Base-by-base conservation (phyloP, 2,113 vertebrate species). In the Alosa alosa region DNA sequence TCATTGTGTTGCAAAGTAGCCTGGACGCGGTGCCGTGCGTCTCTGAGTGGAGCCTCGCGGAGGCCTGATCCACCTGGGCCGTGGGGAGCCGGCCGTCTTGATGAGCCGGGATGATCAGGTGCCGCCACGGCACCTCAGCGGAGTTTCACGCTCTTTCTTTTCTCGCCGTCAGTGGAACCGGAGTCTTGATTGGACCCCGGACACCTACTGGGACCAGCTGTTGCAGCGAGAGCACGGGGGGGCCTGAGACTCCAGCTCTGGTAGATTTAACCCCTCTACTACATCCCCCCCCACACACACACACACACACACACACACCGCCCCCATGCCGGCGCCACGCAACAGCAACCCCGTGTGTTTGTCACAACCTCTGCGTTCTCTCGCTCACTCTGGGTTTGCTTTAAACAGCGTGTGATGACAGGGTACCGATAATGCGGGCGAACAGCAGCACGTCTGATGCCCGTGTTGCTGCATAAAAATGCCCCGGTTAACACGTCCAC, bases 91-190 rank as follows among this genome's bases (percentile, higher is more conserved):
- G 0, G 83, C 85, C 86, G 89, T 88, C 89, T 91, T 92, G 92
- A 93, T 93, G 92, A 93, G 92, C 89, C 86, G 10, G 91, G 92
- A 94, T 92, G 92, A 93, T 93, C 94, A 89, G 91, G 90, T 90
- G 90, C 92, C 84, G 55, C 90, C 88, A 91, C 89, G 87, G 87
- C 87, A 90, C 92, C 93, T 93, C 91, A 31, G 89, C 90, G 83
- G 93, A 91, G 89, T 91, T 91, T 84, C 86, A 3, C 72, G 39
- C 72, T 39, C 31, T 78, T 36, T 91, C 88, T 90, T 84, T 64
- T 83, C 90, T 88, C 87, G 0, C 82, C 87, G 0, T 84, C 41
- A 90, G 91, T 92, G 90, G 90, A 91, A 89, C 89, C 86, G 86
- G 72, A 13, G 25, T 86, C 31, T 90, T 93, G 93, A 94, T 94